Conservation (phyloP, 2,888 invertebrate genomes). For the Nesidiocoris tenuis region DNA sequence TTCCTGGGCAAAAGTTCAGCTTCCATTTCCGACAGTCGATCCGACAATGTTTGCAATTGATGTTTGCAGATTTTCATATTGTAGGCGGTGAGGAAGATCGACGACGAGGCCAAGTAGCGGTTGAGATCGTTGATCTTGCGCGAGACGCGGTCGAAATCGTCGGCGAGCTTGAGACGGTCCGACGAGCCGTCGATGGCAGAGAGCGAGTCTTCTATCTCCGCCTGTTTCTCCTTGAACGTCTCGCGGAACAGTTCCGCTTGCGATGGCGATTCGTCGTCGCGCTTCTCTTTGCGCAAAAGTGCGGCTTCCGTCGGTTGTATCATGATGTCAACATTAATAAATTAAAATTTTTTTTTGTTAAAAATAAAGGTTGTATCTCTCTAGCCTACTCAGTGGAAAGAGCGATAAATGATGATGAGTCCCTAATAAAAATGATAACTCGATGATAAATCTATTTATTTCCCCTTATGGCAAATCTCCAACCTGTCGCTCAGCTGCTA, state of each 20-base stretch:
- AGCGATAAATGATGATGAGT: not conserved
- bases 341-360: too few species aligned
- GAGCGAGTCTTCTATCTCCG: conserved; percentile 65
- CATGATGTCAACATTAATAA: too few species aligned
- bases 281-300: conserved; percentile 62
- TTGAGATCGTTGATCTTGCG: conserved; percentile 47
- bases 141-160: conserved; percentile 45
- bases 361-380: too few species aligned
- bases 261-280: conserved; percentile 64
- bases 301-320: conserved; percentile 45
- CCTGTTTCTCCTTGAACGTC: conserved; percentile 66
- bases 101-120: conserved; percentile 47
- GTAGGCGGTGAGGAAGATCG: conserved; percentile 74
- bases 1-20: conserved; percentile 75
- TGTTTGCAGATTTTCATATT: conserved; percentile 77
- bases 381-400: not conserved
- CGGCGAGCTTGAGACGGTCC: conserved; percentile 53
- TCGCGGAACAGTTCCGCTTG: conserved; percentile 68
- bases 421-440: not conserved
- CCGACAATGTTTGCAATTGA: conserved; percentile 68
- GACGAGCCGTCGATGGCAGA: conserved; percentile 56
- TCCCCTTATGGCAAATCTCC: not conserved
- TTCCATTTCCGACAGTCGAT: conserved; percentile 70
- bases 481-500: too few species aligned
- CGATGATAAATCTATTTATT: not conserved